These are phyloP conservation scores for Aleiodes testaceus DNA, from an alignment of 2,888 invertebrate species.

Conservation along the genomic window DNA sequence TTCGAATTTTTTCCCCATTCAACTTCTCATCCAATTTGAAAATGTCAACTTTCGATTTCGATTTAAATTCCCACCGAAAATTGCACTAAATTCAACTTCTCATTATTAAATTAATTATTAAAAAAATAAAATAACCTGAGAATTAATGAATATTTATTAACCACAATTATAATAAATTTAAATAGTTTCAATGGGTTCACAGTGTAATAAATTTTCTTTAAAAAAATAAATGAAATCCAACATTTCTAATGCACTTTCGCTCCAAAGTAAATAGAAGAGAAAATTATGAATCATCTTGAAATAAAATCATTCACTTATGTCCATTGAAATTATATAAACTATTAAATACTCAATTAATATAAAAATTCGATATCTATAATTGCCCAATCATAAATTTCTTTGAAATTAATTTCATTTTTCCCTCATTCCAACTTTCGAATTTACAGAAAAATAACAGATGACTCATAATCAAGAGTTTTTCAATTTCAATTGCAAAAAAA, in stretches of 20 bases:
- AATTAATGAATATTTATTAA: slow-evolving; percentile 11
- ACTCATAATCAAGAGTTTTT: not conserved
- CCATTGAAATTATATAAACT: no score
- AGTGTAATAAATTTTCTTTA: not conserved
- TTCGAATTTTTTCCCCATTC: slow-evolving; percentile 18
- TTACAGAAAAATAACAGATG: not conserved
- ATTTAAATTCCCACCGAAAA: slow-evolving; percentile 11
- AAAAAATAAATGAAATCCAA: not conserved
- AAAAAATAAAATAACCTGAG: not conserved
- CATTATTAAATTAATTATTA: slow-evolving; percentile 4
- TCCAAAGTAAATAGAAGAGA: not conserved
- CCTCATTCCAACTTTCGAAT: no score
- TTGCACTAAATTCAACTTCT: not conserved
- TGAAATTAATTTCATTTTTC: slow-evolving; percentile 1
- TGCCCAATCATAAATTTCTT: slow-evolving; percentile 1
- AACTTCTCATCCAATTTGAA: slow-evolving; percentile 10
- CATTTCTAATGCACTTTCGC: slow-evolving; percentile 22
- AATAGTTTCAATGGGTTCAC: slow-evolving; percentile 5
- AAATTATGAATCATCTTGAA: no score
- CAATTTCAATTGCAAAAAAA: no score
- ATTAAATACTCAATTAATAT: no score
- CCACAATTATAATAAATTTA: not conserved
- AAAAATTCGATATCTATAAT: not conserved
- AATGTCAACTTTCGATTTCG: slow-evolving; percentile 31
- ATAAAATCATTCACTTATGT: no score